These are phyloP conservation scores for Clepsis dumicolana DNA, from an alignment of 2,888 invertebrate genomes.

Conservation along the genomic window DNA sequence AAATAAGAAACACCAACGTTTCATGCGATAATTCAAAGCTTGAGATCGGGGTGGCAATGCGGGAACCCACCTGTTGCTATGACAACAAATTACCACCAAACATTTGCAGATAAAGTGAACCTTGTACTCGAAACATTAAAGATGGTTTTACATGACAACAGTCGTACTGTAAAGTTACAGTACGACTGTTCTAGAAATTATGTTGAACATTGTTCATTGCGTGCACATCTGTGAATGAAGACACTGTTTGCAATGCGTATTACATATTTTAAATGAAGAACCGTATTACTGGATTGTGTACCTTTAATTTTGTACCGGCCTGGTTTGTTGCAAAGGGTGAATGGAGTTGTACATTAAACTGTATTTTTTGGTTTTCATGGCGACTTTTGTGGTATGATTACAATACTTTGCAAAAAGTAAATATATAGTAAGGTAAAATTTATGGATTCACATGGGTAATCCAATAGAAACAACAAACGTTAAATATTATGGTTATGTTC, in stretches of 20 bases:
- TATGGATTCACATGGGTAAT: no score
- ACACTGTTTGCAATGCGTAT: slow-evolving; percentile 33
- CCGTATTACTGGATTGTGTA: slow-evolving; percentile 41
- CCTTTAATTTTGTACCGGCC: not conserved
- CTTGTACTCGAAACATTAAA: not conserved
- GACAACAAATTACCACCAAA: slow-evolving; percentile 56
- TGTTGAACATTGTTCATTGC: slow-evolving; percentile 52
- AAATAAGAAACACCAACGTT: slow-evolving; percentile 52
- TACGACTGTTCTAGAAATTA: slow-evolving; percentile 53
- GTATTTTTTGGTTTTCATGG: no score
- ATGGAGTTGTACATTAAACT: no score
- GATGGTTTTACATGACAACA: slow-evolving; percentile 22
- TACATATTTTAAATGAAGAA: slow-evolving; percentile 34
- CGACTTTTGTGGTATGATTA: no score
- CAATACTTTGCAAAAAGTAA: no score
- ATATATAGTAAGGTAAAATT: no score
- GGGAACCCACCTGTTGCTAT: slow-evolving; percentile 75
- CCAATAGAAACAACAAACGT: no score
- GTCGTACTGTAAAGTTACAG: slow-evolving; percentile 49
- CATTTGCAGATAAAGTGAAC: slow-evolving; percentile 47
- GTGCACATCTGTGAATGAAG: slow-evolving; percentile 48
- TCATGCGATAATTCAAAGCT: slow-evolving; percentile 71
- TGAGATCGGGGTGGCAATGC: slow-evolving; percentile 51
- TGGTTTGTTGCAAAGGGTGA: not conserved
- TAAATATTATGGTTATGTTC: no score